Evolutionary conservation across 2,113 vertebrate genomes (phyloP).

Genomic region (Coptodon bakossiorum): DNA sequence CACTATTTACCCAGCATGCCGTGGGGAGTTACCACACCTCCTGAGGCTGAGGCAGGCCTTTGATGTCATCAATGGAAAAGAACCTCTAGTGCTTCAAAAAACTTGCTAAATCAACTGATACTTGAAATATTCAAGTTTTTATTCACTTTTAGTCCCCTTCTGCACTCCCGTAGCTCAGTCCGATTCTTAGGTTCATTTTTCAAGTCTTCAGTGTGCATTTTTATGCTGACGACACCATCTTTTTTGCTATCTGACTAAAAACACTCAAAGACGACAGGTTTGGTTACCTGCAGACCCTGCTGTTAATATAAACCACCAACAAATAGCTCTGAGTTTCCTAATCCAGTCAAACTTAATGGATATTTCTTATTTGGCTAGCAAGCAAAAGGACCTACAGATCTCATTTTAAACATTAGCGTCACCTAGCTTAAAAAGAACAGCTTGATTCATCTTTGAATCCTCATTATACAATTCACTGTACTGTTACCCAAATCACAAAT

Average conservation of each 20-base stretch:
- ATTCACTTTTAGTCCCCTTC: background rate
- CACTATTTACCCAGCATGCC: constrained; percentile 57
- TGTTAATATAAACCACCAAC: background rate
- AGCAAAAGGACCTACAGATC: background rate
- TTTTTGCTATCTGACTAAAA: background rate
- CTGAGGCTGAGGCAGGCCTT: background rate
- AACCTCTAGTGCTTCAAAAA: fast-evolving
- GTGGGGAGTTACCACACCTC: constrained; percentile 7
- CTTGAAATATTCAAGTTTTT: background rate
- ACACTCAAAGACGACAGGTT: fast-evolving
- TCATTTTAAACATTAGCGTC: background rate
- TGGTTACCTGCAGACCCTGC: no score
- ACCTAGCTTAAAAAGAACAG: background rate
- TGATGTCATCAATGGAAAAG: background rate
- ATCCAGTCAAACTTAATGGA: background rate
- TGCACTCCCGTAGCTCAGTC: background rate
- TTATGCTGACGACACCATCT: background rate
- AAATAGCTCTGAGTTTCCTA: fast-evolving
- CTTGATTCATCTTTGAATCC: background rate
- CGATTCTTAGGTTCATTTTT: background rate
- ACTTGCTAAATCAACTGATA: background rate
- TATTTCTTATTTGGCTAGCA: background rate
- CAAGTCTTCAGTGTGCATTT: background rate
- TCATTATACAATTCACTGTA: background rate
- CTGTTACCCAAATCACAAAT: background rate